These are phyloP conservation scores for Aphidius gifuensis DNA, from an alignment of 1,140 invertebrate species.

Conservation along the genomic window DNA sequence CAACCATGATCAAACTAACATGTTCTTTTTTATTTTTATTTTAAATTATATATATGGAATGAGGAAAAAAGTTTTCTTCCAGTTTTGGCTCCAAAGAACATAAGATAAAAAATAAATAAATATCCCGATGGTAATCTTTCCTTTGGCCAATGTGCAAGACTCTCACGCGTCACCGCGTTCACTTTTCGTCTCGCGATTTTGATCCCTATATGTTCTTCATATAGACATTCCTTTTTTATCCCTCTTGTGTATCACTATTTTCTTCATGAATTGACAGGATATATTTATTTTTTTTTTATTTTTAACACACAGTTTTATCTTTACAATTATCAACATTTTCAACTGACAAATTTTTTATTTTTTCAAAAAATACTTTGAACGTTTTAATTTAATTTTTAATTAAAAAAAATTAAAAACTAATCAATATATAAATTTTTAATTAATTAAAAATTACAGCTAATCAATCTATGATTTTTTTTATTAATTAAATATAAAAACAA, in stretches of 20 bases:
- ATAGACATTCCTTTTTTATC: conserved; percentile 52
- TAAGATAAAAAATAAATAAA: conserved; percentile 34
- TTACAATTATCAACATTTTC: too few species aligned
- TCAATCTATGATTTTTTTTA: too few species aligned
- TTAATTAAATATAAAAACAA: too few species aligned
- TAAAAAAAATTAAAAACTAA: too few species aligned
- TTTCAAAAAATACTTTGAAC: too few species aligned
- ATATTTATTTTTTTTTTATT: conserved; percentile 6
- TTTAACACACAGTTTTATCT: neutral
- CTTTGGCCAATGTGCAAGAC: conserved; percentile 54
- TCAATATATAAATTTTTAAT: too few species aligned
- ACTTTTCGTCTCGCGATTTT: conserved; percentile 30
- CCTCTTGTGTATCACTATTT: conserved; percentile 23
- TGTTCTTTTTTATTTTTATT: neutral
- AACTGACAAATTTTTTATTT: too few species aligned
- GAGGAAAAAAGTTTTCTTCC: neutral
- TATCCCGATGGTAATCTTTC: conserved; percentile 48
- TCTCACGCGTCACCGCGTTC: conserved; percentile 51
- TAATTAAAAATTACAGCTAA: too few species aligned
- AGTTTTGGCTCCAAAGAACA: conserved; percentile 3
- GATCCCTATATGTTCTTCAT: conserved; percentile 40
- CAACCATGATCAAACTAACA: neutral
- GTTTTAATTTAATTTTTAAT: too few species aligned
- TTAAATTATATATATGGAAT: neutral
- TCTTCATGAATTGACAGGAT: conserved; percentile 7